Percentiles rank a stretch among this genome's conserved stretches.
Conservation (phyloP, 2,888 invertebrate genomes). For the Bhutanitis thaidina region DNA sequence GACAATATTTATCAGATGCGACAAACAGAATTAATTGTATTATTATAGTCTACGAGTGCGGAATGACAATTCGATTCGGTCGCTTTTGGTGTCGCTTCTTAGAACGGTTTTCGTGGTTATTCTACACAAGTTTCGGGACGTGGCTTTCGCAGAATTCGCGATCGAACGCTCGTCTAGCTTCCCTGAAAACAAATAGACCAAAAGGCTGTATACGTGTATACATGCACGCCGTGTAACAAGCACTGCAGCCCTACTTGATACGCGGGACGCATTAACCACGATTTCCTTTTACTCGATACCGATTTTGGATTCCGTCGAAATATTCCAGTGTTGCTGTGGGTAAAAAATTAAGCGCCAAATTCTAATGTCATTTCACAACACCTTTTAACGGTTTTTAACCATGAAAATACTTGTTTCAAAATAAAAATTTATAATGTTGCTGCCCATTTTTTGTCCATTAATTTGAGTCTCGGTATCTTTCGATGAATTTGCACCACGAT, state of each 20-base stretch:
- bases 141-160: conserved; percentile 41
- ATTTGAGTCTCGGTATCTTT: no score
- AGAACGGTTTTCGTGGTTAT: conserved; percentile 52
- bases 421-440: no score
- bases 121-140: conserved; percentile 37
- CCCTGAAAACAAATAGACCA: conserved; percentile 16
- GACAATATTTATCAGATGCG: conserved; percentile 42
- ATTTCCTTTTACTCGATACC: conserved; percentile 9
- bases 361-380: background rate
- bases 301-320: conserved; percentile 15
- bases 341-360: background rate
- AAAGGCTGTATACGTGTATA: background rate
- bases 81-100: conserved; percentile 49
- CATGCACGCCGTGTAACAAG: conserved; percentile 3
- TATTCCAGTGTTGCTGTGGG: conserved; percentile 1
- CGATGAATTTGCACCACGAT: no score
- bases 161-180: conserved; percentile 17
- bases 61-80: conserved; percentile 56
- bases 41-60: conserved; percentile 56
- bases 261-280: conserved; percentile 11
- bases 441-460: no score
- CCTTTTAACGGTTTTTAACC: background rate
- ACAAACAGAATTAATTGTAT: conserved; percentile 74
- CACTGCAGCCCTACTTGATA: conserved; percentile 16
- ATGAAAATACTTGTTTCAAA: no score